phyloP scores from a whole-genome alignment of 1,140 invertebrate genomes.

The Aphaenogaster floridana region DNA sequence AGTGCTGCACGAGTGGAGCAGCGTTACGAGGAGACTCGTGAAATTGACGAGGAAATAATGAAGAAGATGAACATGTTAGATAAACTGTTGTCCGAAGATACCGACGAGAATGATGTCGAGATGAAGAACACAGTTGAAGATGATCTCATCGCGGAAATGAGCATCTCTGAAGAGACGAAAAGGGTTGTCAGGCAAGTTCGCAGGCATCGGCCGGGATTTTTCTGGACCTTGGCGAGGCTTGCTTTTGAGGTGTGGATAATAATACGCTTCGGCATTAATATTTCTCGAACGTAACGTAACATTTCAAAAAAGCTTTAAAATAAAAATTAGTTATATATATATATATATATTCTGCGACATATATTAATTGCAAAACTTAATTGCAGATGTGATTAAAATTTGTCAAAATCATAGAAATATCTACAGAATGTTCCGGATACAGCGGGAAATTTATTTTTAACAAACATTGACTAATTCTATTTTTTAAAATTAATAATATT shows the following conservation, averaged over 20 bases:
- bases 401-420: background rate
- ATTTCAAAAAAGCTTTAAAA: background rate
- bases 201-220: constrained; percentile 85
- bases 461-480: background rate
- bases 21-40: background rate
- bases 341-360: background rate
- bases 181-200: constrained; percentile 80
- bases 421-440: background rate
- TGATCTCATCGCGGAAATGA: constrained; percentile 47
- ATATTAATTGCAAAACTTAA: background rate
- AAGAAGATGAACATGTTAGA: constrained; percentile 59
- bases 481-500: background rate
- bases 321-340: background rate
- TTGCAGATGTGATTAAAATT: background rate
- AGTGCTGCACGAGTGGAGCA: background rate
- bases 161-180: constrained; percentile 70
- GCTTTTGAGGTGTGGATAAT: constrained; percentile 83
- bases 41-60: constrained; percentile 10
- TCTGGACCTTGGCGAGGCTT: constrained; percentile 85
- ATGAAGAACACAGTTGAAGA: constrained; percentile 45
- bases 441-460: background rate
- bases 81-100: constrained; percentile 47
- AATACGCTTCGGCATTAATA: background rate
- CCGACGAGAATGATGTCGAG: constrained; percentile 33
- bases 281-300: background rate